A percentile compares a stretch with the other conserved stretches of the same genome.
These are phyloP conservation scores for Cyanoderma ruficeps DNA, from an alignment of 2,113 vertebrate species.

Conservation along the genomic window DNA sequence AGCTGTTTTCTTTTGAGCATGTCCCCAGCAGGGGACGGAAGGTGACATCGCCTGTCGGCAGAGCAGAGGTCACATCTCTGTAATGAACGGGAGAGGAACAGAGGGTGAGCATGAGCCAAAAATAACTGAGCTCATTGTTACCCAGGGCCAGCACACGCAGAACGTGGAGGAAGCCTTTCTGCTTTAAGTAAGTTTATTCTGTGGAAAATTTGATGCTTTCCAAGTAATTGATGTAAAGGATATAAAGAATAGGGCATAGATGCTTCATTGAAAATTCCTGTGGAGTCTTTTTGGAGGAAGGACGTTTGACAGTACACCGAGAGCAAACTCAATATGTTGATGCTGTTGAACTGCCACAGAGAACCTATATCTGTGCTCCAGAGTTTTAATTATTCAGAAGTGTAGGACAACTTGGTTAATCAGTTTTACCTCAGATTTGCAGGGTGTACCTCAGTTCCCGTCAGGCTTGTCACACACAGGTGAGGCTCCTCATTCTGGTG, in stretches of 20 bases:
- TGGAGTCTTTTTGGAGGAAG: neutral
- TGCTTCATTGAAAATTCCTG: neutral
- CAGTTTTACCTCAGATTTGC: neutral
- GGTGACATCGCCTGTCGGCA: neutral
- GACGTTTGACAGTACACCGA: neutral
- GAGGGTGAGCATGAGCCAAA: neutral
- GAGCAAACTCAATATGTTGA: neutral
- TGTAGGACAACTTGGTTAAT: neutral
- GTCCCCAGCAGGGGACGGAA: conserved; percentile 8
- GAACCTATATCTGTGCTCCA: neutral
- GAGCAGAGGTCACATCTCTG: conserved; percentile 1
- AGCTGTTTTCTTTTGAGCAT: neutral
- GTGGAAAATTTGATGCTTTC: neutral
- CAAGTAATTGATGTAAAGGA: neutral
- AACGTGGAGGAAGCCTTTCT: neutral
- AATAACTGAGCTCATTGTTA: neutral
- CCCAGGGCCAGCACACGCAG: neutral
- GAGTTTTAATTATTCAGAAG: neutral
- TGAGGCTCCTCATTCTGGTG: neutral
- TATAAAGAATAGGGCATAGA: neutral
- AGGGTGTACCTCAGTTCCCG: neutral
- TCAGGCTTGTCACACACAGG: neutral
- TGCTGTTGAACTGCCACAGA: neutral
- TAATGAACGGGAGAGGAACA: neutral
- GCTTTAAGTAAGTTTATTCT: neutral